Percentiles rank a stretch among this genome's conserved stretches.
phyloP scores from a whole-genome alignment of 2,113 vertebrate species.

The Rhagologus leucostigma region DNA sequence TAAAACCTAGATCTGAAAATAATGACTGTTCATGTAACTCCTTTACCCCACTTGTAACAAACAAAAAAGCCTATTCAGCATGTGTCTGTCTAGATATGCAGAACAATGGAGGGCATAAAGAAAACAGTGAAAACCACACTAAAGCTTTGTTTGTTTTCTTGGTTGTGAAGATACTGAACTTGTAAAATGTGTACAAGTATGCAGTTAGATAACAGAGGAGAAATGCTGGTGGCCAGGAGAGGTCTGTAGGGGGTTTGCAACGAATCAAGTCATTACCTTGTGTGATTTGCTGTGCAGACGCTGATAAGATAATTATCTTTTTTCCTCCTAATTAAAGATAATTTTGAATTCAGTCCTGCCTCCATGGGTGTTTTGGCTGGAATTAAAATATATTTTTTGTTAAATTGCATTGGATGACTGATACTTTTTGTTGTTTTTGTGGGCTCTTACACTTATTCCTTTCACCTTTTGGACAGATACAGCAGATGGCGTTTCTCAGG shows the following conservation, averaged over 20 bases:
- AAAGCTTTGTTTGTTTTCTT: not conserved
- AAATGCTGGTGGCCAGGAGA: not conserved
- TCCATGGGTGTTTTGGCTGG: constrained; percentile 17
- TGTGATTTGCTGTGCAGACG: not conserved
- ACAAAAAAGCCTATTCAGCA: not conserved
- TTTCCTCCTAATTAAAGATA: constrained; percentile 26
- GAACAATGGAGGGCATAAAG: not conserved
- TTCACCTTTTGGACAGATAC: constrained; percentile 85
- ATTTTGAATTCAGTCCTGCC: constrained; percentile 27
- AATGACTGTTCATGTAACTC: not conserved
- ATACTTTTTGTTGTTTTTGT: constrained; percentile 38
- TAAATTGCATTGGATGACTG: constrained; percentile 48
- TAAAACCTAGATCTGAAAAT: not conserved
- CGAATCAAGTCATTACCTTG: not conserved
- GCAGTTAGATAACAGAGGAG: not conserved
- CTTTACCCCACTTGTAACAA: not conserved
- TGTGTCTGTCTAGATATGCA: not conserved
- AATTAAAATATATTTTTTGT: constrained; percentile 26
- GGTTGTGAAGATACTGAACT: not conserved
- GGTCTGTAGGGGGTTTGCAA: not conserved
- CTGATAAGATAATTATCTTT: constrained; percentile 2
- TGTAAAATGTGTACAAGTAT: not conserved
- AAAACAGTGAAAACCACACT: not conserved
- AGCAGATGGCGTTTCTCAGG: constrained; percentile 97
- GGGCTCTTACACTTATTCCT: constrained; percentile 64